phyloP scores from a whole-genome alignment of 2,888 invertebrate species.

The Dryococelus australis region DNA sequence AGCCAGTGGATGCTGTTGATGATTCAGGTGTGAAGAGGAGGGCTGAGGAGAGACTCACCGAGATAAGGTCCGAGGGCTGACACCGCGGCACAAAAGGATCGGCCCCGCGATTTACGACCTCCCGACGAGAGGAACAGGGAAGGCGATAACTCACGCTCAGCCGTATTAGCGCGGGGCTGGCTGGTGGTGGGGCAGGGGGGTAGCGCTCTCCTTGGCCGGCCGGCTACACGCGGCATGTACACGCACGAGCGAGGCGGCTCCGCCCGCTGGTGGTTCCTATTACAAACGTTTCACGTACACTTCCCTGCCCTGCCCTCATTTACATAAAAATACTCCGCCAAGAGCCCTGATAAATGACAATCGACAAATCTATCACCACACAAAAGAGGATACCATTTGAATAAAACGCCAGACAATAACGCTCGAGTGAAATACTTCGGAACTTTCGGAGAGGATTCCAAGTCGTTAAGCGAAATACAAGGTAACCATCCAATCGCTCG shows the following conservation, averaged over 20 bases:
- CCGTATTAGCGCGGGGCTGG: neutral
- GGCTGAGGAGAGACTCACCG: neutral
- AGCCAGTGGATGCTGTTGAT: neutral
- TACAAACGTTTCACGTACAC: neutral
- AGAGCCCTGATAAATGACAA: neutral
- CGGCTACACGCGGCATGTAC: neutral
- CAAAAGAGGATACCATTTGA: neutral
- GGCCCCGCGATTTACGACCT: neutral
- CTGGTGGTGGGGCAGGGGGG: neutral
- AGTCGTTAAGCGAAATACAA: neutral
- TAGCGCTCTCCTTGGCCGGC: neutral
- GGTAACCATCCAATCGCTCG: neutral
- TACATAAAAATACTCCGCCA: neutral
- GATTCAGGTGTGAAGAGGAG: neutral
- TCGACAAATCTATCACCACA: conserved; percentile 7
- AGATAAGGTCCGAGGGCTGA: neutral
- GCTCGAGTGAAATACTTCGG: neutral
- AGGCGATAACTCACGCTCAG: conserved; percentile 8
- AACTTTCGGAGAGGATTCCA: no score
- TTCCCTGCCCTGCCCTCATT: neutral
- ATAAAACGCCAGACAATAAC: neutral
- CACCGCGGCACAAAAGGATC: conserved; percentile 16
- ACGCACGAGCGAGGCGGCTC: neutral
- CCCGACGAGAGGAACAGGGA: neutral
- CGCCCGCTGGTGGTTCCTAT: neutral